phyloP scores from a whole-genome alignment of 2,888 invertebrate species.

The Craniophora ligustri region DNA sequence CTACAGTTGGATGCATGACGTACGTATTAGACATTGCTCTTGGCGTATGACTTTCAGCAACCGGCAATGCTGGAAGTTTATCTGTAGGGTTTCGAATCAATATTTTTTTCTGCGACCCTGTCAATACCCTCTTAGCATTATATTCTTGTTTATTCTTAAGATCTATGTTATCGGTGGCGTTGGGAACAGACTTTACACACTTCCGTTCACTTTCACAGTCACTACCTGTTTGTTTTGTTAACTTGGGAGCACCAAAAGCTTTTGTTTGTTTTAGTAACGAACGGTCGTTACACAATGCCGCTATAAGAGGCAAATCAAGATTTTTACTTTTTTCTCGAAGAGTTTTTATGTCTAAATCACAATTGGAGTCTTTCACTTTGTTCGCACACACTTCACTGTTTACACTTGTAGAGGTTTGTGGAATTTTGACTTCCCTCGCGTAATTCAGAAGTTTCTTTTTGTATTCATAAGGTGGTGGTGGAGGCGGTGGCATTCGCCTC shows the following conservation, averaged over 20 bases:
- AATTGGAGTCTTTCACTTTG: constrained; percentile 81
- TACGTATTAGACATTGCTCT: constrained; percentile 92
- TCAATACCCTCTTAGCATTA: constrained; percentile 91
- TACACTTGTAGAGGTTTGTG: constrained; percentile 60
- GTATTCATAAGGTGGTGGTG: constrained; percentile 86
- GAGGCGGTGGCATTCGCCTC: constrained; percentile 87
- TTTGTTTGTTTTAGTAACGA: constrained; percentile 96
- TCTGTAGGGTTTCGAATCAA: constrained; percentile 92
- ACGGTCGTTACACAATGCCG: constrained; percentile 97
- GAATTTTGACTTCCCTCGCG: constrained; percentile 70
- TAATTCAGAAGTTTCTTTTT: constrained; percentile 89
- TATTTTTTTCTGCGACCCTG: constrained; percentile 88
- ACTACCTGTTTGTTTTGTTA: constrained; percentile 76
- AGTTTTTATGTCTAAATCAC: constrained; percentile 93
- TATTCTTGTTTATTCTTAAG: constrained; percentile 81
- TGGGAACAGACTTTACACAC: constrained; percentile 79
- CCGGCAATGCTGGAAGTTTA: constrained; percentile 91
- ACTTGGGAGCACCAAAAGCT: constrained; percentile 94
- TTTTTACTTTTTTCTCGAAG: constrained; percentile 96
- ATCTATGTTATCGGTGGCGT: constrained; percentile 83
- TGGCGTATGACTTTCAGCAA: constrained; percentile 86
- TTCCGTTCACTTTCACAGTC: constrained; percentile 84
- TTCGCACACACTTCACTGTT: constrained; percentile 71
- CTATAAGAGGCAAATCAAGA: constrained; percentile 96
- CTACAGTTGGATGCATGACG: constrained; percentile 87